Base-by-base conservation (phyloP, 2,888 invertebrate genomes). In the Belgica antarctica region DNA sequence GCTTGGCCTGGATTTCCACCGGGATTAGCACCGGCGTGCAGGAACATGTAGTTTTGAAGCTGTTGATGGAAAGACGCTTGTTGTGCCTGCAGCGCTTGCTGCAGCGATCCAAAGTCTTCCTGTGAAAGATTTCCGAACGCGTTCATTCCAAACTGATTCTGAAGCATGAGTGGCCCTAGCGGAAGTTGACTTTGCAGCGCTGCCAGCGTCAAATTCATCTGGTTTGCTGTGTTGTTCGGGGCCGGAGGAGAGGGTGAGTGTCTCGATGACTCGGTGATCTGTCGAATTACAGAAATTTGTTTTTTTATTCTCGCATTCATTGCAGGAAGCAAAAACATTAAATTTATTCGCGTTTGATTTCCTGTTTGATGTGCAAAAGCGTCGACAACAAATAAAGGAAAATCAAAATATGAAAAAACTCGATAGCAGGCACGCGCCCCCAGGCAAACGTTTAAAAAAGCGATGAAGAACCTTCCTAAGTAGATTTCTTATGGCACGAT, bases 151-250 rank as follows among this genome's bases (percentile, higher is more conserved):
- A 72, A 22, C 34, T 78, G 78, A 72, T 77, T 77, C 72, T 77
- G 78, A 27, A 78, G 71, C 22, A 78, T 71, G n/a, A 78, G 71
- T 22, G 77, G 76, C 8, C 75, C 75, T 28, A 78, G 72, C 0
- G 77, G 77, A 1, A 72, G 17, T 71, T 72, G 72, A 73, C 74
- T 77, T 70, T 77, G 77, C 0, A 77, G 71, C 1, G 76, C 76
- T 1, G 76, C 75, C 59, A 74, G 25, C 22, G 74, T 73, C 71
- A 72, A 73, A 24, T 73, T 73, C 12, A 71, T 8, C 74, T 28
- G 69, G 17, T 76, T 73, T 31, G 77, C 75, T 31, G 76, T 73
- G 4, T 76, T 72, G 24, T 71, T 71, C 4, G 79, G 34, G 36
- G 47, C 27, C 10, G 69, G 57, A 31, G 73, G 72, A 4, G 73